Evolutionary conservation across 2,113 vertebrate species (phyloP), one percentile per base, ranked within the genome.

Genomic region (Vombatus ursinus): DNA sequence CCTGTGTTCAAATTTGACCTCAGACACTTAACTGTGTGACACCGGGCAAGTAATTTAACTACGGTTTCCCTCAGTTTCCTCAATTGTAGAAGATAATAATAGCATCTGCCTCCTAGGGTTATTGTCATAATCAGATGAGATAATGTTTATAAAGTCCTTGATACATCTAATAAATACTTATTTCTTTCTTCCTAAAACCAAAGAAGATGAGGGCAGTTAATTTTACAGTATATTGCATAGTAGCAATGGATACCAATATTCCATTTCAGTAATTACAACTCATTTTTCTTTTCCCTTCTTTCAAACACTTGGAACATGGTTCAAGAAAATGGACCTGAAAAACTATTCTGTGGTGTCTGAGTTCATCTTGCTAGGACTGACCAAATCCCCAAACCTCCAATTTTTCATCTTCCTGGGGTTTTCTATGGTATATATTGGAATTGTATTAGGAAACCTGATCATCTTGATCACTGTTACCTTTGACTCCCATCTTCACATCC

Each of bases 351-450:
- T 57, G 9, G 54, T 92, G 31, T 50, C 50, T 37, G 94, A 96
- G 16, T 96, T 97, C 49, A 52, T 96, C 50, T 93, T 97, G 53
- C 49, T 94, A 26, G 95, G 95, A 31, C 94, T 97, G n/a, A 92
- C 93, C 77, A 91, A 95, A 49, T 94, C 28, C 49, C 94, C 54
- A 9, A 68, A 95, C 49, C 92, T 96, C 48, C 94, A 96, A 95
- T 89, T 97, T 90, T 90, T 96, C 49, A 92, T 96, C 49, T 96
- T 95, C 47, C 8, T 95, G 26, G 61, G 92, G 57, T 96, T 96
- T 90, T 94, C 90, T 47, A 10, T 90, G 16, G 47, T 96, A 3
- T 97, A 96, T 51, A 16, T 61, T 4, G 91, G 94, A 23, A 95
- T 94, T 54, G 54, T 95, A 9, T 77, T 94, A 48, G 96, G 96